Evolutionary conservation across 2,113 vertebrate genomes (phyloP).

Genomic region (Rhinolophus sinicus): DNA sequence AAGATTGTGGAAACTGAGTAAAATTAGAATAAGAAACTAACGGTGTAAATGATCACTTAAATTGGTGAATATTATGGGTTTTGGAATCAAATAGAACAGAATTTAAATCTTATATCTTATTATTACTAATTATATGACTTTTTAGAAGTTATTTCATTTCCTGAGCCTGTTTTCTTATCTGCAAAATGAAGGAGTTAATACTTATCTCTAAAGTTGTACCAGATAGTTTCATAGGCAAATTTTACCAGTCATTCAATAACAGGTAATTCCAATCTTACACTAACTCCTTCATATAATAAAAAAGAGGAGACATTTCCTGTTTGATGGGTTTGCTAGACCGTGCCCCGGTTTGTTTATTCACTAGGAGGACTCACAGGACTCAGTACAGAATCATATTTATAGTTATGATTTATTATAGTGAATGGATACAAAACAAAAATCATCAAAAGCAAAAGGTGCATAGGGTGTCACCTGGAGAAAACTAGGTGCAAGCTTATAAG

Average conservation of each 20-base stretch:
- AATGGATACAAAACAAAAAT: background rate
- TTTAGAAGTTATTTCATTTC: background rate
- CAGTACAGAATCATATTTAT: background rate
- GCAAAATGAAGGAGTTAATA: background rate
- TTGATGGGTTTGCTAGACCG: background rate
- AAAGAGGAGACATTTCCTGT: background rate
- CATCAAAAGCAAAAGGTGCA: background rate
- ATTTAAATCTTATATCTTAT: background rate
- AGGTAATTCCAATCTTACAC: background rate
- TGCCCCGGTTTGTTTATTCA: background rate
- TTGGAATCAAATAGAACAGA: background rate
- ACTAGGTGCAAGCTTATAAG: background rate
- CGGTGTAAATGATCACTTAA: background rate
- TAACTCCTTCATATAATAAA: background rate
- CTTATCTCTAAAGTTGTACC: background rate
- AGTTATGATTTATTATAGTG: background rate
- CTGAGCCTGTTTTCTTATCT: background rate
- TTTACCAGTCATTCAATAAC: background rate
- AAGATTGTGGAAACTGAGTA: background rate
- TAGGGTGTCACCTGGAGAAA: background rate
- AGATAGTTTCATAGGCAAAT: background rate
- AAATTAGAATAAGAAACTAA: conserved; percentile 15
- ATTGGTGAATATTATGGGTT: background rate
- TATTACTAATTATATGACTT: background rate
- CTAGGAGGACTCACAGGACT: background rate